Evolutionary conservation across 2,888 invertebrate genomes (phyloP), one percentile per base, ranked within the genome.

Genomic region (Byasa hedistus): DNA sequence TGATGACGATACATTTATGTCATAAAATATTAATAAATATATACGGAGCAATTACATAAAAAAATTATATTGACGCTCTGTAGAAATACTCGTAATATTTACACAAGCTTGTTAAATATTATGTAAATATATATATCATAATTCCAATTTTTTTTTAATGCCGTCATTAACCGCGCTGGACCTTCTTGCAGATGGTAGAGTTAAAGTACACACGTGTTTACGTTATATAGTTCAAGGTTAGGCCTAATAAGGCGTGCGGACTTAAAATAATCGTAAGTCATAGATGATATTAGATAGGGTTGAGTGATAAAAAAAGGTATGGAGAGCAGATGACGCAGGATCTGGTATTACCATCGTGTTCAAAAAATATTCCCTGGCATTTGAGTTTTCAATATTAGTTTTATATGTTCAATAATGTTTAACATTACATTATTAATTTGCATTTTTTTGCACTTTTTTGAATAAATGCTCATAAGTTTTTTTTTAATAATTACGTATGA

Each of bases 291-390:
- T 52, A 32, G 61, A 62, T 44, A 12, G 56, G 56, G 23, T 7
- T 32, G n/a, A 32, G 64, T 68, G 69, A 68, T 71, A n/a, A 66
- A 61, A 70, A 58, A 60, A 51, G 10, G 5, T 24, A 51, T 68
- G 68, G 66, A 64, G 71, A 64, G 72, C 69, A 58, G 71, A 73
- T 75, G 73, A 76, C 75, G 76, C 75, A 75, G 76, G 74, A 76
- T 73, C 72, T 21, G 4, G 21, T 32, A 59, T 32, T 61, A 36
- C 23, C 19, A 55, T 10, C 24, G n/a, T 48, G 5, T 48, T 48
- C 5, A 48, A 48, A 15, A 48, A 48, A 48, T 17, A 19, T 10
- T 5, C 10, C 32, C 10, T 48, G 2, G 48, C 17, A 3, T n/a
- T 48, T 48, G 5, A 48, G 7, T 48, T 15, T 48, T 15, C 17